A percentile compares a stretch with the other conserved stretches of the same genome.
These are phyloP conservation scores for Phataginus tricuspis DNA, from an alignment of 2,797 vertebrate genomes.

Conservation along the genomic window DNA sequence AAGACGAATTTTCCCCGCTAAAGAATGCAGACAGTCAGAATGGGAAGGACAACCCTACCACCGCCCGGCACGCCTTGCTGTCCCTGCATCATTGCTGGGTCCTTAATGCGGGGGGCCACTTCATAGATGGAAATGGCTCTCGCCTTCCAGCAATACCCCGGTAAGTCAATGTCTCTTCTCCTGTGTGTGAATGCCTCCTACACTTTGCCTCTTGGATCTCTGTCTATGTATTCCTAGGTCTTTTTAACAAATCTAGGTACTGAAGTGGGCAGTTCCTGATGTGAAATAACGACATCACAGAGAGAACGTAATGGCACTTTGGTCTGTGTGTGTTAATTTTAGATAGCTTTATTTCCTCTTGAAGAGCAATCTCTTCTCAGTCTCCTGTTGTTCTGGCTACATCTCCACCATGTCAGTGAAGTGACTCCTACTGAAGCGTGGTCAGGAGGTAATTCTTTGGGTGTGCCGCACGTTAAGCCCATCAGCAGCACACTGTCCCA, in stretches of 20 bases:
- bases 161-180: constrained; percentile 83
- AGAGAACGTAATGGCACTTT: not conserved
- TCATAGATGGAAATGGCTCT: constrained; percentile 95
- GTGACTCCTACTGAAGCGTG: not conserved
- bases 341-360: not conserved
- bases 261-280: not conserved
- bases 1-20: constrained; percentile 97
- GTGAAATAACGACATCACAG: not conserved
- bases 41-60: constrained; percentile 97
- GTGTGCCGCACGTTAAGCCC: not conserved
- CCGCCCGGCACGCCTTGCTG: constrained; percentile 94
- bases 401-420: not conserved
- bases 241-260: not conserved
- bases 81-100: constrained; percentile 99
- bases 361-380: not conserved
- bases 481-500: accelerated
- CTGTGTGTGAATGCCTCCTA: not conserved
- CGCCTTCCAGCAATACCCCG: constrained; percentile 95
- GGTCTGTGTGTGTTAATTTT: too few species aligned
- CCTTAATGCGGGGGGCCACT: constrained; percentile 96
- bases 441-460: not conserved
- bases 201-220: accelerated
- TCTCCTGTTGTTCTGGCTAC: not conserved
- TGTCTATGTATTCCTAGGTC: not conserved
- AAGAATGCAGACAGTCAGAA: constrained; percentile 98